Evolutionary conservation across 1,140 invertebrate species (phyloP), one percentile per base, ranked within the genome.

Genomic region (Scaptomyza hsui): DNA sequence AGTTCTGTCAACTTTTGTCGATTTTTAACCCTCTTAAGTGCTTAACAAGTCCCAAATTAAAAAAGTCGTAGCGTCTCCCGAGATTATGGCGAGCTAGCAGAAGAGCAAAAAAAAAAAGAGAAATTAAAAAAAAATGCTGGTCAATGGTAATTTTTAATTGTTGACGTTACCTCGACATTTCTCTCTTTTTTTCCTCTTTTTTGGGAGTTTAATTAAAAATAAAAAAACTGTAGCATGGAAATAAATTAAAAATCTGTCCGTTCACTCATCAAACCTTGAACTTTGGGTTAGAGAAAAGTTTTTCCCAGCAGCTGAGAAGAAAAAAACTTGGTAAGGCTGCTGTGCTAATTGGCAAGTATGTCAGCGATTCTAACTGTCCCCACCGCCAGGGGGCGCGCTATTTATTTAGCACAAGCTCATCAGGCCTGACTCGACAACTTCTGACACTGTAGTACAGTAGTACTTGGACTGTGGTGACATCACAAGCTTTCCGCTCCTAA

Each of bases 1-100:
- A 47, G 32, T 71, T 71, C 48, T 79, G 73, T 86, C 68, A 79
- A 76, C 77, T 85, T 79, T 80, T 79, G 76, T 85, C 77, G 82
- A 81, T 86, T 86, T 74, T 83, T 83, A 83, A 83, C 79, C 79
- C 79, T 83, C 79, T 83, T 83, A 83, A 83, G 79, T 83, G 79
- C 75, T 83, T 83, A 83, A 60, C 80, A 83, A 83, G 75, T 83
- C 79, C 79, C 79, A 83, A 83, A 83, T 83, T 83, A 83, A 83
- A 83, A 29, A 83, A 83, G 72, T 59, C 47, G 61, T 68, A 57
- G 61, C 55, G 53, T 83, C 79, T 82, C 79, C 75, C 44, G 79
- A 82, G 79, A 82, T 72, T 83, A 74, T 72, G 64, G 21, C 55
- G 72, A 69, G 77, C 70, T 72, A 69, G 78, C 70, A 75, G 53